These are phyloP conservation scores for Eulemur mongoz DNA, from an alignment of 2,797 vertebrate genomes.

Conservation along the genomic window DNA sequence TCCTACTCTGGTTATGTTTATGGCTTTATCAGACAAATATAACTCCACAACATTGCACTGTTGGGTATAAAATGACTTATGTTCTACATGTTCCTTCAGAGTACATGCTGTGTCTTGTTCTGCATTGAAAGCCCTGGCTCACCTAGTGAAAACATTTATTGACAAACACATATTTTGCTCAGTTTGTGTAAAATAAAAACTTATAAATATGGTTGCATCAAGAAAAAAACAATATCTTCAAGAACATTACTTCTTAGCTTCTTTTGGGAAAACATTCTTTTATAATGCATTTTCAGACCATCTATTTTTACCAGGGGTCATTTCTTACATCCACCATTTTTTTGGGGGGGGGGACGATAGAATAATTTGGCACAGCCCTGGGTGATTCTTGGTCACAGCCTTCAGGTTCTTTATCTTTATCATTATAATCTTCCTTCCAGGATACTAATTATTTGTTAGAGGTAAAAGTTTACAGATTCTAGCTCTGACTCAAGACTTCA, in stretches of 20 bases:
- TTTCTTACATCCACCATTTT: neutral
- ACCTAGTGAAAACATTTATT: neutral
- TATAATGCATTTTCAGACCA: neutral
- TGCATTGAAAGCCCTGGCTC: neutral
- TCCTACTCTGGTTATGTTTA: slow-evolving; percentile 2
- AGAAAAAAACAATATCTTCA: neutral
- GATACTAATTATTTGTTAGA: neutral
- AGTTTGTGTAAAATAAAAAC: slow-evolving; percentile 31
- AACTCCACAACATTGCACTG: neutral
- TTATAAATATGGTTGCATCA: neutral
- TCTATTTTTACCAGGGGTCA: neutral
- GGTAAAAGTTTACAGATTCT: neutral
- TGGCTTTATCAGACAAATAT: neutral
- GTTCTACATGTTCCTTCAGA: neutral
- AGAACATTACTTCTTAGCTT: neutral
- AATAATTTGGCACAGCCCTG: neutral
- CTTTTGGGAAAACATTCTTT: neutral
- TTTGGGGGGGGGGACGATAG: too few relatives aligned
- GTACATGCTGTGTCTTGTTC: neutral
- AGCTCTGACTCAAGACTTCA: neutral
- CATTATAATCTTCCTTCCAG: neutral
- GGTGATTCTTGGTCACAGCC: neutral
- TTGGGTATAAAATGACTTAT: neutral
- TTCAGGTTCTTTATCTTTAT: neutral
- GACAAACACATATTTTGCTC: neutral